Conservation (phyloP, 2,888 invertebrate species). For the Spilosoma lubricipeda region DNA sequence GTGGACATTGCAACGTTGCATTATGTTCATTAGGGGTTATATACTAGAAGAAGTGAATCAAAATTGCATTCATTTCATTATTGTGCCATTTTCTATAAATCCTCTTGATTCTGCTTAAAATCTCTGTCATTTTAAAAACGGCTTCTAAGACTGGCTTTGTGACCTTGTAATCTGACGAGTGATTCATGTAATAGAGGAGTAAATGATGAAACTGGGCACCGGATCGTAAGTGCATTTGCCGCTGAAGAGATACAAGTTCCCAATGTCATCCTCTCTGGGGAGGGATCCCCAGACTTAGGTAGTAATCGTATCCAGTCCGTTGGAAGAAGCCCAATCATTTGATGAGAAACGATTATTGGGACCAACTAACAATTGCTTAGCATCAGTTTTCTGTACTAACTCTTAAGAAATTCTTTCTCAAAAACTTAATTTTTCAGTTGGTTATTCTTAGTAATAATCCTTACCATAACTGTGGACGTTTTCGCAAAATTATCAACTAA, state of each 20-base stretch:
- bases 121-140: neutral
- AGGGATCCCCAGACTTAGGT: neutral
- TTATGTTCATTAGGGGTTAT: conserved; percentile 25
- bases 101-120: neutral
- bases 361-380: neutral
- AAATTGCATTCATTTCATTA: neutral
- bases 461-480: neutral
- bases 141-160: neutral
- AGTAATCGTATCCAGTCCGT: neutral
- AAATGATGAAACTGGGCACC: neutral
- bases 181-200: neutral
- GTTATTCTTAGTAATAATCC: neutral
- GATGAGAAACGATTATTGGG: neutral
- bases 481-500: neutral
- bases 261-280: neutral
- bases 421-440: neutral
- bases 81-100: neutral
- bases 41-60: conserved; percentile 5
- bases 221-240: neutral
- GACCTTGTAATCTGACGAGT: neutral
- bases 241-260: neutral
- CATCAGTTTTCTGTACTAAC: too few species aligned
- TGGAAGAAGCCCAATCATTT: neutral
- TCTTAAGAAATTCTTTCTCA: neutral
- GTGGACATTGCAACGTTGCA: conserved; percentile 23